A percentile compares a stretch with the other conserved stretches of the same genome.
These are phyloP conservation scores for Ectropis grisescens DNA, from an alignment of 1,140 invertebrate species.

Conservation along the genomic window DNA sequence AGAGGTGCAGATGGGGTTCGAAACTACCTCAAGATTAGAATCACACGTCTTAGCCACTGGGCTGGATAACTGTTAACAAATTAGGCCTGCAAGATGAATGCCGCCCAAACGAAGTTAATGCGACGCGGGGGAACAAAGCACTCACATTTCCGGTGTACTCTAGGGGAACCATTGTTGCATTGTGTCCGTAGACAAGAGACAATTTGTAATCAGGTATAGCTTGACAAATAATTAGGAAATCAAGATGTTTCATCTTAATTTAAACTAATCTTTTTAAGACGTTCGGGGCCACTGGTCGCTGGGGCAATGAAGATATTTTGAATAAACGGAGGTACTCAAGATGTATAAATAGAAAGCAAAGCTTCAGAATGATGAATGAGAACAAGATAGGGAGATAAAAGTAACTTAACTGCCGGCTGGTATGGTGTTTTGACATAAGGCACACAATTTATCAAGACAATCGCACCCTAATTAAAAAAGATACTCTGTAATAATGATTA, in stretches of 20 bases:
- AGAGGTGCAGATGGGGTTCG: too few relatives aligned
- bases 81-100: constrained; percentile 2
- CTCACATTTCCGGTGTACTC: constrained; percentile 10
- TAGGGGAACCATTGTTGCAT: constrained; percentile 20
- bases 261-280: too few relatives aligned
- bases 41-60: too few relatives aligned
- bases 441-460: too few relatives aligned
- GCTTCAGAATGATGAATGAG: constrained; percentile 20
- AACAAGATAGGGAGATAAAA: constrained; percentile 15
- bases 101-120: constrained; percentile 9
- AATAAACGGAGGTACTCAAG: too few relatives aligned
- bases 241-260: constrained; percentile 1
- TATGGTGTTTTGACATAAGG: too few relatives aligned
- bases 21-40: too few relatives aligned
- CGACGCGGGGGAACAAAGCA: constrained; percentile 13
- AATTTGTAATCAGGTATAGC: constrained; percentile 19
- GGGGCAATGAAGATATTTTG: too few relatives aligned
- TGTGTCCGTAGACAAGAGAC: constrained; percentile 9
- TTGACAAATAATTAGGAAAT: constrained; percentile 21
- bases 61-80: too few relatives aligned
- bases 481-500: too few relatives aligned
- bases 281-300: too few relatives aligned
- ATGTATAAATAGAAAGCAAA: constrained; percentile 18
- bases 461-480: too few relatives aligned
- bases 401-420: constrained; percentile 11